A percentile compares a stretch with the other conserved stretches of the same genome.
Evolutionary conservation across 2,797 vertebrate genomes (phyloP).

Genomic region (Lerista edwardsae): DNA sequence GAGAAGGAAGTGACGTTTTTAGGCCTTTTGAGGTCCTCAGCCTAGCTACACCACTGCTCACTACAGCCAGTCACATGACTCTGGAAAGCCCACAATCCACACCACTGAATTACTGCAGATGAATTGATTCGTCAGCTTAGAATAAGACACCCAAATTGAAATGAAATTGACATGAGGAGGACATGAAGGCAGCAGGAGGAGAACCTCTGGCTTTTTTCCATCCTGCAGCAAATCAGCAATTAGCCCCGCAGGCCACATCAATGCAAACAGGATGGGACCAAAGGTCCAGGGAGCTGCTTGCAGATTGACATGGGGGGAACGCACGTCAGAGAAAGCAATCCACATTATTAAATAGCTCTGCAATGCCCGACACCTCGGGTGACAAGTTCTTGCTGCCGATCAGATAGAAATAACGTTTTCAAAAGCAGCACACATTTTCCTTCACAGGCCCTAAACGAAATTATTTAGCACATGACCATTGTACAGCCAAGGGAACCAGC

Average conservation of each 20-base stretch:
- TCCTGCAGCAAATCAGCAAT: neutral
- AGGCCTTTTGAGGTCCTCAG: too few relatives aligned
- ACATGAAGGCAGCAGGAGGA: neutral
- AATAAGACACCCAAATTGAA: neutral
- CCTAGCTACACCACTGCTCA: too few relatives aligned
- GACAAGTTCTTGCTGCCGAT: neutral
- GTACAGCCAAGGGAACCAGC: conserved; percentile 32
- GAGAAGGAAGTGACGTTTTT: too few relatives aligned
- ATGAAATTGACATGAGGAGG: neutral
- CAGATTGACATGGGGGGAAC: conserved; percentile 40
- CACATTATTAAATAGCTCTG: conserved; percentile 31
- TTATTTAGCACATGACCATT: conserved; percentile 60
- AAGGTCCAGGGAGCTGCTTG: neutral
- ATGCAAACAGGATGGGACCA: conserved; percentile 15
- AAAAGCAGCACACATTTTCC: conserved; percentile 50
- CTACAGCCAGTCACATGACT: too few relatives aligned
- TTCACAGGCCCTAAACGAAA: conserved; percentile 51
- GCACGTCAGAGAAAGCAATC: conserved; percentile 18
- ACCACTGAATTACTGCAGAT: neutral
- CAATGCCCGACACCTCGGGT: neutral
- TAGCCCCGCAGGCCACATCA: neutral
- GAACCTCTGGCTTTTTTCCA: neutral
- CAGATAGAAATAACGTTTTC: conserved; percentile 49
- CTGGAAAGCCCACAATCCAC: too few relatives aligned
- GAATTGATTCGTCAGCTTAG: neutral